Evolutionary conservation across 1,140 invertebrate species (phyloP), one percentile per base, ranked within the genome.

Genomic region (Bombus breviceps): DNA sequence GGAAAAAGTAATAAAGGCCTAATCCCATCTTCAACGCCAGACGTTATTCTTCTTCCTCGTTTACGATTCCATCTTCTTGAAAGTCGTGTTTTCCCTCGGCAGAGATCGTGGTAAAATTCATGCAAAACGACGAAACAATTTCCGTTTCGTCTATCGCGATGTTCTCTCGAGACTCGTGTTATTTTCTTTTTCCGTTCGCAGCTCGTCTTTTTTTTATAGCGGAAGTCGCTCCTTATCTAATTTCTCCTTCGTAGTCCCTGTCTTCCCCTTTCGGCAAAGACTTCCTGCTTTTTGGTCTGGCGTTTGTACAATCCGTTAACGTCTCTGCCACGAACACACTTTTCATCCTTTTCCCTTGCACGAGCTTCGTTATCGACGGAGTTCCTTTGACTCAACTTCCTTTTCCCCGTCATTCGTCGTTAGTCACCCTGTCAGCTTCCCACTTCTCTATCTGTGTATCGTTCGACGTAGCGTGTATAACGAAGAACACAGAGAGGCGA

Each of bases 1-100:
- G 13, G 57, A 78, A 81, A 81, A 81, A 32, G 64, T 81, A 89
- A 87, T 81, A 69, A 89, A 87, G 43, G 66, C 71, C 81, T 89
- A 89, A 89, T 89, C 57, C 82, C 88, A 83, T 87, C 82, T 82
- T 87, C 79, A 86, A 80, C 69, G 66, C 83, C 41, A 8, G 69
- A n/a, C 83, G 79, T 89, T 80, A 66, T 81, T 53, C 85, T 81
- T 37, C 53, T 86, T 77, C 73, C 76, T 85, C 25, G 28, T 41
- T 9, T n/a, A 73, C 68, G 32, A 18, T 47, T 81, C 69, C 59
- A 39, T 32, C 80, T 86, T 82, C 80, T 22, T 22, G 18, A 53
- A 18, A 53, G 47, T 37, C 73, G 47, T 41, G 34, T 88, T 88
- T 86, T 62, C 78, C 32, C 12, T 69, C 39, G 34, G 43, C 62